Evolutionary conservation across 2,888 invertebrate species (phyloP), one percentile per base, ranked within the genome.

Genomic region (Oligia fasciuncula): DNA sequence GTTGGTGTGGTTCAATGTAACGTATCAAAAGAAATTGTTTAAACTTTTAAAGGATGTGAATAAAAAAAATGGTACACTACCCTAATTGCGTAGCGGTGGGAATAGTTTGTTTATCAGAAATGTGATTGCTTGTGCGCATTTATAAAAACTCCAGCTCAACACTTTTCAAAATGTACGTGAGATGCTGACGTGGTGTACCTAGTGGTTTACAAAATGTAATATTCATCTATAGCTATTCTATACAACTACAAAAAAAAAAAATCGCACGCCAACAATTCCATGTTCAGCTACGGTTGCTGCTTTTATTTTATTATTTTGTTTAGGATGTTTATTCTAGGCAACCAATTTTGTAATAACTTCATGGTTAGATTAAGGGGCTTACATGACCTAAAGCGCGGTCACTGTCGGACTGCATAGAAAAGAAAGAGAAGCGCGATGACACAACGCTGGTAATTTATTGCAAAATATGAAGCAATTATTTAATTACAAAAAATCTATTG

Each of bases 1-100:
- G 0, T 65, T 40, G 8, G 29, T 65, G 69, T 85, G 80, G 51
- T 63, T 65, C 46, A 29, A 54, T 73, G 51, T 54, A 67, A 77
- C 23, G 51, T 60, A 83, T 68, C n/a, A 17, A 46, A 60, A 60
- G 0, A 40, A n/a, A 40, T 43, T 43, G 29, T 57, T 66, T 57
- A 29, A 79, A 75, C 13, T 9, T 57, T 40, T 49, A 35, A n/a
- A 49, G 60, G 83, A 43, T 60, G 19, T 51, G 23, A 35, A 60
- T 14, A 17, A 57, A 46, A 29, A 71, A 54, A 51, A 8, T 62
- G 29, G 35, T 43, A 83, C 57, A 3, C 46, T 60, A 66, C n/a
- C 29, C 19, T 46, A 54, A 60, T 46, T 54, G 8, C 19, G 19
- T 51, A 66, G 35, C 0, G n/a, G 17, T 46, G 35, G 29, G 35